phyloP scores from a whole-genome alignment of 2,888 invertebrate genomes.

The Tortricodes alternella region DNA sequence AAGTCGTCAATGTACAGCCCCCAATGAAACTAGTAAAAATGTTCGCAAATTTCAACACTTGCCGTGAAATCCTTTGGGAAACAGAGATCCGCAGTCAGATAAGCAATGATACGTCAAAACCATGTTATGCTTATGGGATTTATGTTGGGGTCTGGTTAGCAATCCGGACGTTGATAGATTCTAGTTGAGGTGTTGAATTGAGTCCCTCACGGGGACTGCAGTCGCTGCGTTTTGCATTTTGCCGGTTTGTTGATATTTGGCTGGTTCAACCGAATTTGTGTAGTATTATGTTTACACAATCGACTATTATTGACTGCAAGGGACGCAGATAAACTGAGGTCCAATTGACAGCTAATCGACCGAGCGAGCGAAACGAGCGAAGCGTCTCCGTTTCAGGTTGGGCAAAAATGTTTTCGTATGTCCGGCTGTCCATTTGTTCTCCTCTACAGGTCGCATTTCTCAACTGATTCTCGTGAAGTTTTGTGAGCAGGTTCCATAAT shows the following conservation, averaged over 20 bases:
- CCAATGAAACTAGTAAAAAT: background rate
- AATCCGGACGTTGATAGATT: conserved; percentile 75
- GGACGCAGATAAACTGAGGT: no score
- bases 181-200: conserved; percentile 43
- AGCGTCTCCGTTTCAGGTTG: no score
- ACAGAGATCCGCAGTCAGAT: conserved; percentile 61
- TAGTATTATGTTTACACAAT: no score
- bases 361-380: no score
- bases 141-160: conserved; percentile 60
- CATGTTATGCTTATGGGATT: conserved; percentile 75
- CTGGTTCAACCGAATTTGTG: no score
- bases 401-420: no score
- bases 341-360: no score
- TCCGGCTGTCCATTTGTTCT: no score
- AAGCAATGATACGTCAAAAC: conserved; percentile 81
- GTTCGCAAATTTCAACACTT: conserved; percentile 45
- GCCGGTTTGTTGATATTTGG: conserved; percentile 5
- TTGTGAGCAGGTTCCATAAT: no score
- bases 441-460: no score
- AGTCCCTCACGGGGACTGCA: conserved; percentile 24
- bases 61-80: conserved; percentile 52
- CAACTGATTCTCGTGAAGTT: no score
- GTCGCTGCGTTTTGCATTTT: conserved; percentile 20
- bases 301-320: no score
- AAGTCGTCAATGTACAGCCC: background rate